Conservation (phyloP, 1,140 invertebrate species). For the Pentalonia nigronervosa region DNA sequence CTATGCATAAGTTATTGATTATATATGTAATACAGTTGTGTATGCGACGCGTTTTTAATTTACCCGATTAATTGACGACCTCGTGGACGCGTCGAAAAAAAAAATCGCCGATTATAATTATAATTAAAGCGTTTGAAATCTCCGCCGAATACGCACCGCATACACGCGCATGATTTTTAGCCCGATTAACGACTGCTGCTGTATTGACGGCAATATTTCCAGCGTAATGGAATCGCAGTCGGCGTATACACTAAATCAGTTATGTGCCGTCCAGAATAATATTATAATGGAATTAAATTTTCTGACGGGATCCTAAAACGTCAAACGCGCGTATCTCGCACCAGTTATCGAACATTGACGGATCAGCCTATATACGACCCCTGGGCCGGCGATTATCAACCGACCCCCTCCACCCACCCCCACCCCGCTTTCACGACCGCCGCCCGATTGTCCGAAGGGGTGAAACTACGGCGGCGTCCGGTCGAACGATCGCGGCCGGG, state of each 20-base stretch:
- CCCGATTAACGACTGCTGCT: background rate
- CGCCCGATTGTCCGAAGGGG: background rate
- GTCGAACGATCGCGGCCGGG: background rate
- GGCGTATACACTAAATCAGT: conserved; percentile 13
- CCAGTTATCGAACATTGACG: conserved; percentile 27
- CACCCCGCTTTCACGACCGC: too few relatives aligned
- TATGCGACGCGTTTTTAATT: background rate
- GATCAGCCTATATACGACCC: background rate
- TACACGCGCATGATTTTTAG: background rate
- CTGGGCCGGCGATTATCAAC: background rate
- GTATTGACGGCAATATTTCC: background rate
- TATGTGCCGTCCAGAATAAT: background rate
- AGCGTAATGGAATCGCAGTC: background rate
- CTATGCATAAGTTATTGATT: too few relatives aligned
- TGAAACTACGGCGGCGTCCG: conserved; percentile 11
- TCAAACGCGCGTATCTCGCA: conserved; percentile 7
- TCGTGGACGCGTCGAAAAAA: background rate
- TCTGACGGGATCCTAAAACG: background rate
- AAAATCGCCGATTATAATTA: background rate
- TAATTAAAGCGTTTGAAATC: background rate
- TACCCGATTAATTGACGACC: background rate
- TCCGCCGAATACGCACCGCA: background rate
- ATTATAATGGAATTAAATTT: conserved; percentile 8
- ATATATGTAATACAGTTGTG: background rate
- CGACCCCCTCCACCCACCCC: too few relatives aligned